Base-by-base conservation (phyloP, 2,797 vertebrate genomes). In the Xiphorhynchus erythropygius region DNA sequence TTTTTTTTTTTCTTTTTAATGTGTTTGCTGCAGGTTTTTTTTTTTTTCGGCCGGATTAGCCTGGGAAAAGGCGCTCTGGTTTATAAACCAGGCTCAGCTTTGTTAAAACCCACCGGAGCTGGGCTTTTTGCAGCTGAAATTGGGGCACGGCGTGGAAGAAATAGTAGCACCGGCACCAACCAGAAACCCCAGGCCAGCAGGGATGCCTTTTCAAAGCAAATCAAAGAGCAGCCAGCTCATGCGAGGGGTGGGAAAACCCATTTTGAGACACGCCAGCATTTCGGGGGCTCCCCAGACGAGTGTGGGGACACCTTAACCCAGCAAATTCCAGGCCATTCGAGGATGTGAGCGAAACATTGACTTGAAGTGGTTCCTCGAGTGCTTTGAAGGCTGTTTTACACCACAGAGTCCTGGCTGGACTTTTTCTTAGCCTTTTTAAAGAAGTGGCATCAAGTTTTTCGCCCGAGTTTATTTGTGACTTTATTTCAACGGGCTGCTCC, bases 31-130 rank as follows among this genome's bases (percentile, higher is more conserved):
- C 44, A 75, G 60, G 42, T 41, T 41, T 41, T 41, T 41, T 42
- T 42, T 42, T 64, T 60, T 88, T 89, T 63, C 24, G 82, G 35
- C 39, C 49, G 64, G 79, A 87, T 93, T 77, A 94, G 37, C 35
- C 74, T 69, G 78, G 53, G 87, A 90, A 92, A 93, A 91, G 11
- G 23, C 39, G 42, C 6, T 63, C 24, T 13, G 21, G 57, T 84
- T 75, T 86, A 71, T 76, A 90, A 89, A 94, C 0, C 0, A n/a
- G 27, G 47, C 57, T 93, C 87, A n/a, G 16, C 41, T 37, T 78
- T 89, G 42, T 46, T 14, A 56, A 94, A 90, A 75, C 16, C 1
- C 3, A 18, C 41, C 82, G 1, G 0, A 12, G 24, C 93, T 68
- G 5, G 30, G 24, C 32, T 69, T 92, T 93, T 90, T 67, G 11